phyloP scores from a whole-genome alignment of 2,797 vertebrate species.

The Agapornis canus region DNA sequence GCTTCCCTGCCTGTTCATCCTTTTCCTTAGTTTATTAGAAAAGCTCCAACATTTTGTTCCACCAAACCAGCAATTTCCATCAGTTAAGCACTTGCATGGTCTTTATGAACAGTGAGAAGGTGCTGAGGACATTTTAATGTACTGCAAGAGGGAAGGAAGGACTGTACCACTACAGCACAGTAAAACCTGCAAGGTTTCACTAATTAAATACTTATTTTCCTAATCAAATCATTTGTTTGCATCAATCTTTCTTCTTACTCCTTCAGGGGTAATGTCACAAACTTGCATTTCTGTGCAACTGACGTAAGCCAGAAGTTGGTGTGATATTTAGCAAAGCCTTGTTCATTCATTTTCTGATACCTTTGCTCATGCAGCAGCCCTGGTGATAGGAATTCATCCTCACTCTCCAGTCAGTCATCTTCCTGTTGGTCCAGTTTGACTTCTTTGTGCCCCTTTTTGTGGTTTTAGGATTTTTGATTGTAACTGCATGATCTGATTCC shows the following conservation, averaged over 20 bases:
- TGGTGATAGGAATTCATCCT: neutral
- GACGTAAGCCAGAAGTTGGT: neutral
- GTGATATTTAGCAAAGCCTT: neutral
- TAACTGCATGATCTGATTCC: neutral
- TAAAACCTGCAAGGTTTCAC: neutral
- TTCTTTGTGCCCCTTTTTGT: neutral
- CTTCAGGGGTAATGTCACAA: neutral
- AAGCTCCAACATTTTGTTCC: neutral
- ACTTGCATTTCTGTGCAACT: neutral
- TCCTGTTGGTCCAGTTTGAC: neutral
- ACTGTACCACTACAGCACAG: neutral
- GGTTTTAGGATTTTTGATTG: neutral
- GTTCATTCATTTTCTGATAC: neutral
- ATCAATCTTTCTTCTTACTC: neutral
- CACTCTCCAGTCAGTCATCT: neutral
- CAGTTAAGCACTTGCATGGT: fast-evolving
- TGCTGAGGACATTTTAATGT: neutral
- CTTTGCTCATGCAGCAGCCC: neutral
- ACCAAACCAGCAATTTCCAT: neutral
- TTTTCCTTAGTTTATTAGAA: neutral
- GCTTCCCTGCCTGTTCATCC: neutral
- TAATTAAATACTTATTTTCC: neutral
- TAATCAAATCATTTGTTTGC: neutral
- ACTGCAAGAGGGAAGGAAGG: neutral
- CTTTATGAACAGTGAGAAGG: neutral